A percentile compares a stretch with the other conserved stretches of the same genome.
Evolutionary conservation across 1,140 invertebrate genomes (phyloP).

Genomic region (Pseudomyrmex sp.): DNA sequence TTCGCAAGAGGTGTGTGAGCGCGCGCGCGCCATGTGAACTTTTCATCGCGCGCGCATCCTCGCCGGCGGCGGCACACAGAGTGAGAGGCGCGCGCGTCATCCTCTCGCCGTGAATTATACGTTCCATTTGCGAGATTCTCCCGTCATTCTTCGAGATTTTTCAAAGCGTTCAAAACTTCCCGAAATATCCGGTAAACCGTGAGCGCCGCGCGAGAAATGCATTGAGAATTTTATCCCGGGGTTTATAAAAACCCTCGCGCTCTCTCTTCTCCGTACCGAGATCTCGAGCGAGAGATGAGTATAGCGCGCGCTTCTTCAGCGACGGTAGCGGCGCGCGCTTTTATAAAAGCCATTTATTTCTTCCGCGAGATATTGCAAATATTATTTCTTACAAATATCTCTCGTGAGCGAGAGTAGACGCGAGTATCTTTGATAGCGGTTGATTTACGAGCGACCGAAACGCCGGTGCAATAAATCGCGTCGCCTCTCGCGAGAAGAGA

Average conservation of each 20-base stretch:
- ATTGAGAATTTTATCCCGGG: conserved; percentile 15
- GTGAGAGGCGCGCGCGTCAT: too few relatives aligned
- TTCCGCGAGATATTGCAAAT: conserved; percentile 21
- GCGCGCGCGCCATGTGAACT: background rate
- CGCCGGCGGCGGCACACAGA: background rate
- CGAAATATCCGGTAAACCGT: conserved; percentile 32
- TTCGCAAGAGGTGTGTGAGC: background rate
- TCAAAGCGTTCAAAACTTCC: conserved; percentile 3
- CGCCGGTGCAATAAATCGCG: conserved; percentile 37
- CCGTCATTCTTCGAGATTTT: conserved; percentile 15
- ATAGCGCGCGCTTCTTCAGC: too few relatives aligned
- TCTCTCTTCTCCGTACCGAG: background rate
- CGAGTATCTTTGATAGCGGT: conserved; percentile 25
- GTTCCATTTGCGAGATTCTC: conserved; percentile 10
- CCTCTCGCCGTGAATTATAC: conserved; percentile 4
- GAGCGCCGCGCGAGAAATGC: conserved; percentile 2
- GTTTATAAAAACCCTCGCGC: background rate
- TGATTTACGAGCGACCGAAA: conserved; percentile 47
- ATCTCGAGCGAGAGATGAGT: background rate
- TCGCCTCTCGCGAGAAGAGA: background rate
- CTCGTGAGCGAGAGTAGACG: conserved; percentile 11
- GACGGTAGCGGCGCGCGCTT: background rate
- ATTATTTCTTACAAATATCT: conserved; percentile 57
- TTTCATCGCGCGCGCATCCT: background rate
- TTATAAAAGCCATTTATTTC: conserved; percentile 29